Conservation (phyloP, 2,797 vertebrate species). For the Acridotheres tristis region DNA sequence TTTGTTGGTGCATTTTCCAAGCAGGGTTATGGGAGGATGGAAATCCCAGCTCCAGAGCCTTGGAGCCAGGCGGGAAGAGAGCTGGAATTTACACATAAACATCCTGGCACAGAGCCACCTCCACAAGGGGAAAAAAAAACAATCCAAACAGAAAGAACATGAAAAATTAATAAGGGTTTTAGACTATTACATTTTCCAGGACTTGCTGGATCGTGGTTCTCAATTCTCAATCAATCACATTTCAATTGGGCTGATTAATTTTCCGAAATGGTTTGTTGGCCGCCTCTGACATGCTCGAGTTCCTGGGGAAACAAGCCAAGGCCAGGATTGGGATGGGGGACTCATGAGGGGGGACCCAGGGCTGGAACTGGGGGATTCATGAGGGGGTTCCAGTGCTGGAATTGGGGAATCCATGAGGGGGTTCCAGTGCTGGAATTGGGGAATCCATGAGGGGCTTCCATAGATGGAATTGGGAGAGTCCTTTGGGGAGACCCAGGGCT, state of each 20-base stretch:
- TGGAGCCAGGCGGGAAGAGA: rapidly evolving
- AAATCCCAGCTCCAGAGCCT: background rate
- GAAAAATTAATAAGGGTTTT: constrained; percentile 55
- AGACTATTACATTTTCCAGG: constrained; percentile 45
- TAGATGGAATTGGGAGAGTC: too few species aligned
- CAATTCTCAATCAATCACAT: constrained; percentile 39
- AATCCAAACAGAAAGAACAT: constrained; percentile 10
- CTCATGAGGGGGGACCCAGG: rapidly evolving
- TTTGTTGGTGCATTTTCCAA: background rate
- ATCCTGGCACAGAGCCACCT: background rate
- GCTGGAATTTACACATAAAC: background rate
- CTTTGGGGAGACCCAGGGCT: too few species aligned
- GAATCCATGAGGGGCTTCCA: background rate
- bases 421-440: background rate
- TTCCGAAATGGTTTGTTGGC: background rate
- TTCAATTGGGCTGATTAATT: constrained; percentile 46
- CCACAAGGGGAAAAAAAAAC: background rate
- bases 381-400: rapidly evolving
- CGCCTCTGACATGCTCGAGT: background rate
- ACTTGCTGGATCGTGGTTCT: constrained; percentile 10
- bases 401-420: background rate
- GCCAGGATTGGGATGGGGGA: background rate
- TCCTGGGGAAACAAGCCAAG: background rate
- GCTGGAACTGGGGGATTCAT: rapidly evolving
- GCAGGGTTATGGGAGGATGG: background rate